phyloP scores from a whole-genome alignment of 2,888 invertebrate genomes.

The Schizotus pectinicornis region DNA sequence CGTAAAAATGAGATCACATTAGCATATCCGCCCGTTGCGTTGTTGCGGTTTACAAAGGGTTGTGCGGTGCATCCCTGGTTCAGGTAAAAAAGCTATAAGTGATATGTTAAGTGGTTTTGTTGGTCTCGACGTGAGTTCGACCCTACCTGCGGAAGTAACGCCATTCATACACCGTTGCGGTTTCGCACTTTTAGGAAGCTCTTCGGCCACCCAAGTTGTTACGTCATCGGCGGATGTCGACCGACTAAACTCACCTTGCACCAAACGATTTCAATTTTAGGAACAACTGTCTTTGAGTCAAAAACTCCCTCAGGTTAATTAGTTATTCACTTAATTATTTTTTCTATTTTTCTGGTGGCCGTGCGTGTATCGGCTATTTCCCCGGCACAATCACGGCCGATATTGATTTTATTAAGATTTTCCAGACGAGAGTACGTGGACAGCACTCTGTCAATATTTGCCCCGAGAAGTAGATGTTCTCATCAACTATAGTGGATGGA shows the following conservation, averaged over 20 bases:
- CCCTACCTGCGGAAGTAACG: conserved; percentile 28
- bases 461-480: conserved; percentile 70
- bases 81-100: too few species aligned
- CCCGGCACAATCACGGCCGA: conserved; percentile 46
- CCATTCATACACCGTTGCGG: conserved; percentile 27
- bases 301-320: too few species aligned
- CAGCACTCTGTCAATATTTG: conserved; percentile 68
- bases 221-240: too few species aligned
- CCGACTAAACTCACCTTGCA: too few species aligned
- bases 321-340: background rate
- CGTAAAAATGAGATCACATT: conserved; percentile 24
- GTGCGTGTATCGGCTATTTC: conserved; percentile 33
- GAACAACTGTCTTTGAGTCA: too few species aligned
- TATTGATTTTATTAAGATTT: conserved; percentile 56
- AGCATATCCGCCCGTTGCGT: conserved; percentile 22
- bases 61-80: too few species aligned
- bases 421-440: conserved; percentile 53
- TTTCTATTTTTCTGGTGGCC: conserved; percentile 2
- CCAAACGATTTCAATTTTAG: too few species aligned
- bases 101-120: too few species aligned
- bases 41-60: too few species aligned
- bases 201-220: conserved; percentile 22
- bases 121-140: too few species aligned
- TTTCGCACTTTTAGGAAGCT: conserved; percentile 27
- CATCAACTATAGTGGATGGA: conserved; percentile 55